Percentiles rank a stretch among this genome's conserved stretches.
Evolutionary conservation across 2,113 vertebrate genomes (phyloP).

Genomic region (Psilopogon haemacephalus): DNA sequence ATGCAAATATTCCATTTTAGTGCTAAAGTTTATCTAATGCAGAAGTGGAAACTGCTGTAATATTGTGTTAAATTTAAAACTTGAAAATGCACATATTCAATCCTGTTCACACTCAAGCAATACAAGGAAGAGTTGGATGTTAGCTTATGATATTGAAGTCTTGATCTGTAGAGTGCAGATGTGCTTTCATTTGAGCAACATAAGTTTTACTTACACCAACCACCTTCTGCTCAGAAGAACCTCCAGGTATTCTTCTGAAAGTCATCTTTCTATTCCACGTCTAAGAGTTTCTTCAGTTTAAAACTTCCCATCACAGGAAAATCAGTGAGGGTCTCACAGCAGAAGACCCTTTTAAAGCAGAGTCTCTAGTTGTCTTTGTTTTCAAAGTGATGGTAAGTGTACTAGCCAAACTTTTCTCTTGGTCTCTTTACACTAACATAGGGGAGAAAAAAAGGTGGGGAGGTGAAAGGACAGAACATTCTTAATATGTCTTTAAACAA

Average conservation of each 20-base stretch:
- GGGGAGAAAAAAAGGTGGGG: neutral
- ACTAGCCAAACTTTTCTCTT: neutral
- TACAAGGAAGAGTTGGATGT: conserved; percentile 39
- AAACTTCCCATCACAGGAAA: neutral
- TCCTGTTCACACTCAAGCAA: conserved; percentile 56
- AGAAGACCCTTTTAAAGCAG: neutral
- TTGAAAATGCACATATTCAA: conserved; percentile 13
- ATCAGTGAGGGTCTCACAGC: neutral
- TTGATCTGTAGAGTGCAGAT: neutral
- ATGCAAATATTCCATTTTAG: conserved; percentile 58
- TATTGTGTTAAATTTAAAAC: conserved; percentile 4
- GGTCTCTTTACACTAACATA: neutral
- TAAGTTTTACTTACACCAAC: neutral
- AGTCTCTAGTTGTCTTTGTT: neutral
- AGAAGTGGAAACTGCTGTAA: conserved; percentile 52
- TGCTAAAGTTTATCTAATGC: conserved; percentile 66
- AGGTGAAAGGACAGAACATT: neutral
- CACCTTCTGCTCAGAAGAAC: neutral
- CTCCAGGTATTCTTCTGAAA: neutral
- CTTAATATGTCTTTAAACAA: neutral
- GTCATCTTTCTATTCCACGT: neutral
- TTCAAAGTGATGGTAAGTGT: neutral
- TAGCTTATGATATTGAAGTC: conserved; percentile 29
- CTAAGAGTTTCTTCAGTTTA: neutral
- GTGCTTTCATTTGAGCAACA: conserved; percentile 26